phyloP scores from a whole-genome alignment of 1,140 invertebrate genomes.

The Drosophila watanabei region DNA sequence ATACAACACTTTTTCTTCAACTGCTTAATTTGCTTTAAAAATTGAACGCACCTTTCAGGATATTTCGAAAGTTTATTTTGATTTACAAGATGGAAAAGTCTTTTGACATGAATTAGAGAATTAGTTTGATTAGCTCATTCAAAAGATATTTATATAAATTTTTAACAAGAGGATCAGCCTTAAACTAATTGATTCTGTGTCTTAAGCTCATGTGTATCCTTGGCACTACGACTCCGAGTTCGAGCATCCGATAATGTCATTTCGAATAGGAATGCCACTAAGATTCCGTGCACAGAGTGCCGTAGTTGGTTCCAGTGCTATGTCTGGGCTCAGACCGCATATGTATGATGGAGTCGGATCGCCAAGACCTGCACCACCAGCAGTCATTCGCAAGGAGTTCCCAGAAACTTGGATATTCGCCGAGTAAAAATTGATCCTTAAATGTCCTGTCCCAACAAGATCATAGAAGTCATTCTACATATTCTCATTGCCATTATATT shows the following conservation, averaged over 20 bases:
- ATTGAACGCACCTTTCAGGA: neutral
- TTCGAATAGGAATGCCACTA: neutral
- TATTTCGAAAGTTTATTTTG: no score
- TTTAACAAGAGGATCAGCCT: neutral
- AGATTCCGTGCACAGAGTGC: no score
- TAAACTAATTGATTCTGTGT: neutral
- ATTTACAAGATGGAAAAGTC: neutral
- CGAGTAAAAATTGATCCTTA: slow-evolving; percentile 8
- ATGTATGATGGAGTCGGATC: no score
- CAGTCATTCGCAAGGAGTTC: slow-evolving; percentile 57
- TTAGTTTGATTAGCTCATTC: neutral
- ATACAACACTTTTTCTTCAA: neutral
- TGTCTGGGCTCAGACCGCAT: neutral
- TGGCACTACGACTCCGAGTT: neutral
- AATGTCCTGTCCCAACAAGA: neutral
- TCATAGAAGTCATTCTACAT: neutral
- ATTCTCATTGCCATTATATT: neutral
- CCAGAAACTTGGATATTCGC: slow-evolving; percentile 65
- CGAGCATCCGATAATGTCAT: neutral
- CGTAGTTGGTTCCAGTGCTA: neutral
- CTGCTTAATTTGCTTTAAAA: neutral
- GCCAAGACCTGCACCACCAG: neutral
- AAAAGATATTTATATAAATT: neutral
- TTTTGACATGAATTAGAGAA: neutral
- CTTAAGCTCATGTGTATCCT: neutral